Conservation (phyloP, 2,113 vertebrate genomes). For the Bufo gargarizans region DNA sequence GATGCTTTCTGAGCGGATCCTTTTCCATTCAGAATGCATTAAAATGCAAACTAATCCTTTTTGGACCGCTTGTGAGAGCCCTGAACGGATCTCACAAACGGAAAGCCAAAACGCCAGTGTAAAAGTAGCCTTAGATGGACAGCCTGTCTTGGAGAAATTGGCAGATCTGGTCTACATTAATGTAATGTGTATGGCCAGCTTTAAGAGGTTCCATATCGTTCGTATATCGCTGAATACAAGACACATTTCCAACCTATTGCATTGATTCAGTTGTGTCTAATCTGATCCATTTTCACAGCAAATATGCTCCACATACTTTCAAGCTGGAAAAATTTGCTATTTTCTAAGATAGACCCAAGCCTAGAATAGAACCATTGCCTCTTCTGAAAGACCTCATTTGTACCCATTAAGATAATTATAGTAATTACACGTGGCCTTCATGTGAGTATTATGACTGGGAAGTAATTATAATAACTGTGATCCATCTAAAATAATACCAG, state of each 20-base stretch:
- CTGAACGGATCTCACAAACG: no score
- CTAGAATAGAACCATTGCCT: conserved; percentile 1
- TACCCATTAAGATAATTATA: conserved; percentile 24
- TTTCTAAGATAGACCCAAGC: not conserved
- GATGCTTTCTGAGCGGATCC: no score
- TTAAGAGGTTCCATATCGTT: not conserved
- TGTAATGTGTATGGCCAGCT: no score
- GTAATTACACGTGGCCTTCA: conserved; percentile 31
- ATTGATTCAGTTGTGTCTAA: not conserved
- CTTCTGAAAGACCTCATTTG: not conserved
- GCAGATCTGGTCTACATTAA: no score
- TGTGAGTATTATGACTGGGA: conserved; percentile 34
- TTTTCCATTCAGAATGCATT: no score
- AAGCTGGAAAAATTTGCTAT: not conserved
- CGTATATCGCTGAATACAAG: no score
- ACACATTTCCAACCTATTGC: no score
- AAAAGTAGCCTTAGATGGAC: no score
- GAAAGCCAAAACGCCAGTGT: no score
- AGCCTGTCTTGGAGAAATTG: no score
- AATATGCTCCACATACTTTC: not conserved
- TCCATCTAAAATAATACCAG: not conserved
- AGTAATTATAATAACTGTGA: conserved; percentile 36
- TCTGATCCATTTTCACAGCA: not conserved
- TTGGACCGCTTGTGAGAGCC: no score
- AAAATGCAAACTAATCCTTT: no score